phyloP scores from a whole-genome alignment of 2,797 vertebrate genomes.

The Darevskia nairensis region DNA sequence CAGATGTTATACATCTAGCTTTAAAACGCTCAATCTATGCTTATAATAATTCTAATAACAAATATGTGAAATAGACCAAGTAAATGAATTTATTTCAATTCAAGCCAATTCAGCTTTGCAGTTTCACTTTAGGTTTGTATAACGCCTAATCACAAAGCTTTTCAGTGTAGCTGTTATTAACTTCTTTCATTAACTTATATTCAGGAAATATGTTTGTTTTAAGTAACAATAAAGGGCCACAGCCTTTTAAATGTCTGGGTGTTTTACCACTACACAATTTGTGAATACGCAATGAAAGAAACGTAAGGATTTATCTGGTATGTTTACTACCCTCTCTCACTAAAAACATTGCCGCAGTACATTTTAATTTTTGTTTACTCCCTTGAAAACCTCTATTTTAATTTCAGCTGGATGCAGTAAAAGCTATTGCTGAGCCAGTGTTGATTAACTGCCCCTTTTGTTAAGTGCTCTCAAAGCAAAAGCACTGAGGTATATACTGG shows the following conservation, averaged over 20 bases:
- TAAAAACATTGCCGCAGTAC: conserved; percentile 60
- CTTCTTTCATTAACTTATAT: conserved; percentile 78
- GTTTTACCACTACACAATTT: conserved; percentile 74
- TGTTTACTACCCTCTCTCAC: conserved; percentile 71
- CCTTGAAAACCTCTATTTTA: conserved; percentile 70
- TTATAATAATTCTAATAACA: conserved; percentile 60
- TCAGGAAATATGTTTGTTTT: conserved; percentile 73
- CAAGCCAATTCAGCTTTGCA: conserved; percentile 55
- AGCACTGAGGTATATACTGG: conserved; percentile 45
- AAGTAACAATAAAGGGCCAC: conserved; percentile 73
- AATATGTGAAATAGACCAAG: conserved; percentile 47
- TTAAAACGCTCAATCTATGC: conserved; percentile 48
- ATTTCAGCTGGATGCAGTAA: conserved; percentile 69
- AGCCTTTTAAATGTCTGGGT: conserved; percentile 77
- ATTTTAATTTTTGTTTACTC: conserved; percentile 75
- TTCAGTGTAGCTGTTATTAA: conserved; percentile 68
- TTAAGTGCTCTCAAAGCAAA: conserved; percentile 49
- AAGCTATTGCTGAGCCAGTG: conserved; percentile 59
- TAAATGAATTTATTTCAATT: conserved; percentile 58
- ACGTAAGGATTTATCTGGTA: conserved; percentile 70
- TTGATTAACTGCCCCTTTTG: conserved; percentile 60
- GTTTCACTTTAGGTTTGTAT: conserved; percentile 25
- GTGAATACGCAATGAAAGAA: conserved; percentile 71
- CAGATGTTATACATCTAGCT: conserved; percentile 47
- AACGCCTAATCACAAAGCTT: conserved; percentile 66